Percentiles rank a stretch among this genome's conserved stretches.
Evolutionary conservation across 2,888 invertebrate species (phyloP).

Genomic region (Ectropis crepuscularia): DNA sequence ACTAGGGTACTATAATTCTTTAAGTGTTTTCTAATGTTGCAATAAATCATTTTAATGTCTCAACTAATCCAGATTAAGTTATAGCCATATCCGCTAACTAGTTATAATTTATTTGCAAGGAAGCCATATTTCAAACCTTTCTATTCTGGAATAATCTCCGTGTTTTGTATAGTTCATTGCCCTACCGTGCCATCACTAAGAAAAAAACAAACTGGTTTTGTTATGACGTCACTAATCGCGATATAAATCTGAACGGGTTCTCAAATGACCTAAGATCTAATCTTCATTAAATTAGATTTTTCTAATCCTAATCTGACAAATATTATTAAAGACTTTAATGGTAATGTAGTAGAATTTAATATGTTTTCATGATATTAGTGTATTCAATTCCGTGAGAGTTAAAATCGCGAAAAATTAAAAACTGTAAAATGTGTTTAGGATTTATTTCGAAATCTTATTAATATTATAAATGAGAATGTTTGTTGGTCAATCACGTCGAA

Average conservation of each 20-base stretch:
- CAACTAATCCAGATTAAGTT: background rate
- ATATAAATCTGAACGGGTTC: constrained; percentile 14
- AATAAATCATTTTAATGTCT: constrained; percentile 5
- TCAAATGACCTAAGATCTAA: too few relatives aligned
- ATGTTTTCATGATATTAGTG: too few relatives aligned
- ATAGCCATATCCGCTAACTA: constrained; percentile 9
- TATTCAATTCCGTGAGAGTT: too few relatives aligned
- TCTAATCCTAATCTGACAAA: background rate
- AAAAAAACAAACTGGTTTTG: too few relatives aligned
- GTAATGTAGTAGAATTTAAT: too few relatives aligned
- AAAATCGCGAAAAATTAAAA: too few relatives aligned
- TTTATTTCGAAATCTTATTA: too few relatives aligned
- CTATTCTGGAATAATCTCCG: constrained; percentile 19
- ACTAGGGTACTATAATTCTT: too few relatives aligned
- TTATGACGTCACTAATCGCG: background rate
- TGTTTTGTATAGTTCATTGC: constrained; percentile 20
- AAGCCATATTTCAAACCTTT: constrained; percentile 18
- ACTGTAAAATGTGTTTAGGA: too few relatives aligned
- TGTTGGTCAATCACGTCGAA: too few relatives aligned
- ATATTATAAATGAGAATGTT: too few relatives aligned
- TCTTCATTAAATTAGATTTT: background rate
- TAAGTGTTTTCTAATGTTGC: background rate
- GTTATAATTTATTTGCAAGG: constrained; percentile 9
- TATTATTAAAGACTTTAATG: background rate
- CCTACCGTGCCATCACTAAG: background rate